Evolutionary conservation across 2,113 vertebrate genomes (phyloP).

Genomic region (Eudyptes chrysolophus): DNA sequence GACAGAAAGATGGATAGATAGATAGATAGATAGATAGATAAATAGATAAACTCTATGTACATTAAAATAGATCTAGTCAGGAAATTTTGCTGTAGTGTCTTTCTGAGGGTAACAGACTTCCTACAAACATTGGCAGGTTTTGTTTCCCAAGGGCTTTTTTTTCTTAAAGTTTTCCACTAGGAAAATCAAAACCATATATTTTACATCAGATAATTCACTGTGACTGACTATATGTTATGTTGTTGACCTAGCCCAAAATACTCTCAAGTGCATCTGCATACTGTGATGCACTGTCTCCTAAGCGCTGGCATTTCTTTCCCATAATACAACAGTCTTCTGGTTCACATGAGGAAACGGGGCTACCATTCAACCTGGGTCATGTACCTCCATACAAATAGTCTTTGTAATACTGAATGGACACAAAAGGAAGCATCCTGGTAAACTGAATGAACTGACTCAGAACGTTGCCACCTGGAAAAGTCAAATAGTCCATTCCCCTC

Average conservation of each 20-base stretch:
- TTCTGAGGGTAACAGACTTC: neutral
- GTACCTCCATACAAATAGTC: neutral
- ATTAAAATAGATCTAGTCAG: neutral
- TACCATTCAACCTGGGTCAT: neutral
- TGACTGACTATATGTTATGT: neutral
- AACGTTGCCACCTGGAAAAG: neutral
- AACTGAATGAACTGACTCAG: neutral
- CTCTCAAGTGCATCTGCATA: neutral
- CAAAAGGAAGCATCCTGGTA: neutral
- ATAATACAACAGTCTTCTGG: neutral
- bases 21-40: neutral
- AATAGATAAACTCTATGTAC: neutral
- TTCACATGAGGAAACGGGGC: neutral
- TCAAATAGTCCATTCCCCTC: neutral
- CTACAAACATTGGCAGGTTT: neutral
- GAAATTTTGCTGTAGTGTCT: neutral
- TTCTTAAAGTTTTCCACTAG: neutral
- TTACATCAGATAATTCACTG: neutral
- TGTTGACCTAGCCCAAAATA: constrained; percentile 15
- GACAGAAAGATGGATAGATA: neutral
- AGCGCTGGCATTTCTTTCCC: neutral
- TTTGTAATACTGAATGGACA: neutral
- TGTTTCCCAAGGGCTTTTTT: neutral
- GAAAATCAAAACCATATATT: neutral
- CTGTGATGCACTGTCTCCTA: neutral